Evolutionary conservation across 1,140 invertebrate species (phyloP).

Genomic region (Macrocentrus cingulum): DNA sequence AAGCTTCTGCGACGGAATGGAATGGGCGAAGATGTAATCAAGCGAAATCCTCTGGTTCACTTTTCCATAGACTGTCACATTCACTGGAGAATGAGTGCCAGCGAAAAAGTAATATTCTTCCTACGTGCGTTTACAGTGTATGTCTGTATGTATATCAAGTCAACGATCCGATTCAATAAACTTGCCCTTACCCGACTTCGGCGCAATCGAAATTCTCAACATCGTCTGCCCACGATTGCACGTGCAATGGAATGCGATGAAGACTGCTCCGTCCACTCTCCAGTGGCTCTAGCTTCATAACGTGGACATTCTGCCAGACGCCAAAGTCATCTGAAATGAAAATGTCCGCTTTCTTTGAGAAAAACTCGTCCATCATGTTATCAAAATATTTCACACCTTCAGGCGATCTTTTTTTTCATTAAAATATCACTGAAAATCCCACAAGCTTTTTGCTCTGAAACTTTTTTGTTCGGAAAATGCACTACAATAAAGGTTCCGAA

Average conservation of each 20-base stretch:
- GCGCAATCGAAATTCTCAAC: slow-evolving; percentile 39
- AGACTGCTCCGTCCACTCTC: slow-evolving; percentile 19
- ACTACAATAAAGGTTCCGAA: too few relatives aligned
- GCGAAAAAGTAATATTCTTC: slow-evolving; percentile 16
- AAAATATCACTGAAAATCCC: too few relatives aligned
- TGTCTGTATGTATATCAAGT: neutral
- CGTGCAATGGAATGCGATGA: slow-evolving; percentile 37
- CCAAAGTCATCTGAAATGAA: slow-evolving; percentile 37
- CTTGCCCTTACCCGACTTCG: slow-evolving; percentile 37
- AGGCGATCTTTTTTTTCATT: too few relatives aligned
- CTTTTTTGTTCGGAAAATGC: too few relatives aligned
- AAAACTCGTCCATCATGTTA: too few relatives aligned
- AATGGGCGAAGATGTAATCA: slow-evolving; percentile 30
- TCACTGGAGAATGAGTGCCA: slow-evolving; percentile 20
- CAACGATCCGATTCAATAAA: slow-evolving; percentile 24
- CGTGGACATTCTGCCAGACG: slow-evolving; percentile 42
- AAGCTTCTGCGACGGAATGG: slow-evolving; percentile 20
- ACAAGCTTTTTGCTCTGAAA: too few relatives aligned
- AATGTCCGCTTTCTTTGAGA: neutral
- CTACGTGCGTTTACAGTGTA: neutral
- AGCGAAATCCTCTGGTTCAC: slow-evolving; percentile 10
- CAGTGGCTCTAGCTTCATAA: slow-evolving; percentile 30
- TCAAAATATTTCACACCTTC: too few relatives aligned
- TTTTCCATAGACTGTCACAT: slow-evolving; percentile 5
- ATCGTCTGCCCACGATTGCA: slow-evolving; percentile 40